Evolutionary conservation across 2,888 invertebrate genomes (phyloP).

Genomic region (Epiperipatus broadwayi): DNA sequence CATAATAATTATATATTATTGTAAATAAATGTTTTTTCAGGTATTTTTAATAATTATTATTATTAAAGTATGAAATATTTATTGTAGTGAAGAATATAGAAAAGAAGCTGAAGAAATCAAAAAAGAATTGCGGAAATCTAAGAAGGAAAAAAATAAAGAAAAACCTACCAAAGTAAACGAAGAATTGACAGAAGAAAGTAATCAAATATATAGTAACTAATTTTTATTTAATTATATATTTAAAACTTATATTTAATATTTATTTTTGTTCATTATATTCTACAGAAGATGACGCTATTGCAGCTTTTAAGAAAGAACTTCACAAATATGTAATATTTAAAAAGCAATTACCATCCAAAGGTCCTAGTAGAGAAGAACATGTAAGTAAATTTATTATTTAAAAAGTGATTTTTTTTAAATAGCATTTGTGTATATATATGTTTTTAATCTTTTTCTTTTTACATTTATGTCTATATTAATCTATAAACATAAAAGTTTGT

Average conservation of each 20-base stretch:
- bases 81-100: slow-evolving; percentile 18
- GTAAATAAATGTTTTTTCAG: too few species aligned
- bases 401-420: background rate
- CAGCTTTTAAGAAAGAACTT: slow-evolving; percentile 37
- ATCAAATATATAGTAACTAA: too few species aligned
- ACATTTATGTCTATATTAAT: too few species aligned
- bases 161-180: slow-evolving; percentile 16
- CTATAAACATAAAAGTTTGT: too few species aligned
- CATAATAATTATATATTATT: too few species aligned
- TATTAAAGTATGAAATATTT: slow-evolving; percentile 4
- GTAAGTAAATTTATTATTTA: slow-evolving; percentile 12
- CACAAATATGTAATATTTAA: slow-evolving; percentile 44
- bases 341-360: slow-evolving; percentile 40
- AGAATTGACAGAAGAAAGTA: slow-evolving; percentile 18
- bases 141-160: slow-evolving; percentile 13
- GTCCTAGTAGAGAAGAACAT: slow-evolving; percentile 21
- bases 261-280: too few species aligned
- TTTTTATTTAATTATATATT: too few species aligned
- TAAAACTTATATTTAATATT: too few species aligned
- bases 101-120: slow-evolving; percentile 19
- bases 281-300: slow-evolving; percentile 34
- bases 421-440: too few species aligned
- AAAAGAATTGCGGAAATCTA: slow-evolving; percentile 17
- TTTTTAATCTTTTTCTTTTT: too few species aligned
- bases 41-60: slow-evolving; percentile 1